Evolutionary conservation across 2,113 vertebrate genomes (phyloP).

Genomic region (Microtus ochrogaster): DNA sequence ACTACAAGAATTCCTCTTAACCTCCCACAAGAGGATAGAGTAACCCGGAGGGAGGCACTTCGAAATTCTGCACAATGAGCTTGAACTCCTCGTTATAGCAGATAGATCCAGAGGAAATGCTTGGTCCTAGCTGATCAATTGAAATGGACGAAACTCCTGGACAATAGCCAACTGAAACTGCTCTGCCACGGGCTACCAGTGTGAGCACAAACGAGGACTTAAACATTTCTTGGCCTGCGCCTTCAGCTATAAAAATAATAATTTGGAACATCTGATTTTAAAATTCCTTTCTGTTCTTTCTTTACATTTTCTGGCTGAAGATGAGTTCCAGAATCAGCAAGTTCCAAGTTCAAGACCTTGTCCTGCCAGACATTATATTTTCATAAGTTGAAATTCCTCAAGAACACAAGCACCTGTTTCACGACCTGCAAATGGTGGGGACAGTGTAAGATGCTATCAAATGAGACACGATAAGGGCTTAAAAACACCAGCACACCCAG

Average conservation of each 20-base stretch:
- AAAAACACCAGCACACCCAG: background rate
- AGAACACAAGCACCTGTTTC: background rate
- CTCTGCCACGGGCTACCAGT: background rate
- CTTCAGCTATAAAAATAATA: background rate
- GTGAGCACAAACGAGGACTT: background rate
- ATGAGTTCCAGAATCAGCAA: background rate
- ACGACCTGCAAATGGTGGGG: background rate
- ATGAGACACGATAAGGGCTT: background rate
- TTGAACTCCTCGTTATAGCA: background rate
- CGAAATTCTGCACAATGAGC: background rate
- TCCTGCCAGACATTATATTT: background rate
- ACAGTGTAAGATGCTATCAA: background rate
- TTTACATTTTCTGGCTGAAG: background rate
- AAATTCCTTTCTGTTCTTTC: background rate
- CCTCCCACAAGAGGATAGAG: background rate
- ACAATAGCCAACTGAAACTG: conserved; percentile 16
- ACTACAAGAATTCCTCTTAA: conserved; percentile 12
- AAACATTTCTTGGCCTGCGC: background rate
- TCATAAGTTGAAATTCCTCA: background rate
- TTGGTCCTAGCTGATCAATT: background rate
- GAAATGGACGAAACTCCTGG: background rate
- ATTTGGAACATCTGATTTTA: background rate
- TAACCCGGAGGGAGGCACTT: background rate
- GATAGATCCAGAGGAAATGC: background rate
- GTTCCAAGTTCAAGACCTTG: background rate